These are phyloP conservation scores for Aegotheles bennettii DNA, from an alignment of 2,113 vertebrate genomes.

Conservation along the genomic window DNA sequence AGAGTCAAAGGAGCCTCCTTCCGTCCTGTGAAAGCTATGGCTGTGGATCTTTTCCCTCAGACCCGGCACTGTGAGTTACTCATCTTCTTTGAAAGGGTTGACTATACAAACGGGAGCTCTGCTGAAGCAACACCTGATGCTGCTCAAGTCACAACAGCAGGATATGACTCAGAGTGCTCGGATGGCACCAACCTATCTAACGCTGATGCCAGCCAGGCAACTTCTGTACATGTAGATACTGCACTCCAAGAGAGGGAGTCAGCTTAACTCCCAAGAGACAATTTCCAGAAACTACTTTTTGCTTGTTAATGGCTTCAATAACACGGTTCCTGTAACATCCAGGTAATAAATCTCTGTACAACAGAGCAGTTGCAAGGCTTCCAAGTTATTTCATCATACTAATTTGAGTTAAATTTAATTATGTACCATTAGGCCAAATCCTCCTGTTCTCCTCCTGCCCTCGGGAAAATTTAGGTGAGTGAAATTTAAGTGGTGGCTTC, in stretches of 20 bases:
- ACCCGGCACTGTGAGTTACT: slow-evolving; percentile 91
- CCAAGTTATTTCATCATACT: not conserved
- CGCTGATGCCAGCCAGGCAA: fast-evolving
- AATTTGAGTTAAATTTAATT: not conserved
- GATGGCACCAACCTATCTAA: not conserved
- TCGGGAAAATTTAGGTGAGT: not conserved
- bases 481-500: not conserved
- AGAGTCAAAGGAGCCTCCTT: slow-evolving; percentile 87
- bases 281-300: not conserved
- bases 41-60: slow-evolving; percentile 95
- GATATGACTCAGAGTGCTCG: fast-evolving
- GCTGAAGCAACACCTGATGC: not conserved
- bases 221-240: fast-evolving
- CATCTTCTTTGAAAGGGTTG: slow-evolving; percentile 85
- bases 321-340: not conserved
- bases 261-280: not conserved
- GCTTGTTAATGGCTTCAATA: not conserved
- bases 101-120: slow-evolving; percentile 39
- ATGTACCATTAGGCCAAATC: fast-evolving
- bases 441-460: not conserved
- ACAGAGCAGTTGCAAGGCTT: not conserved
- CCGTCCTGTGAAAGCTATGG: slow-evolving; percentile 82
- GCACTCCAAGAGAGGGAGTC: not conserved
- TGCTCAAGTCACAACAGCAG: not conserved
- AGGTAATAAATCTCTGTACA: slow-evolving; percentile 20